Base-by-base conservation (phyloP, 2,888 invertebrate species). In the Monoplex corrugatus region DNA sequence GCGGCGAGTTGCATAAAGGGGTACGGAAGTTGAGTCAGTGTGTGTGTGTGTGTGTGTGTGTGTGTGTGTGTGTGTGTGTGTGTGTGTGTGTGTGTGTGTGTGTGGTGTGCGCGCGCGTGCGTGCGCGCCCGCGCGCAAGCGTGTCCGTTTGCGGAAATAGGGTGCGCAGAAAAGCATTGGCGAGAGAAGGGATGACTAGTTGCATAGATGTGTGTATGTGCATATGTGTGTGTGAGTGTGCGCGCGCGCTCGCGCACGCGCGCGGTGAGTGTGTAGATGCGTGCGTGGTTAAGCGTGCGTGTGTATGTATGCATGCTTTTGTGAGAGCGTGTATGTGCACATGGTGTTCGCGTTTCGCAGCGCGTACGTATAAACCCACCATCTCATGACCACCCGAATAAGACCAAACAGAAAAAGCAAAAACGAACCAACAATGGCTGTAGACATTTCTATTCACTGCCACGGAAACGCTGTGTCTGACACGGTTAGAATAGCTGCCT, bases 171-270 rank as follows among this genome's bases (percentile, higher is more conserved):
- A 50, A 50, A 50, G 16, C 8, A 50, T 2, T 32, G 0, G 82
- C 13, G 82, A 1, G 82, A 5, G 44, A n/a, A n/a, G n/a, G n/a
- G n/a, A n/a, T n/a, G n/a, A n/a, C n/a, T n/a, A n/a, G n/a, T n/a
- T n/a, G n/a, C n/a, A n/a, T n/a, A n/a, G n/a, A n/a, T 82, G 82
- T 43, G 82, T n/a, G 82, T 82, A 44, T 82, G 82, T 45, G 35
- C 43, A 44, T 82, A 44, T 82, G 82, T 82, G 82, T 82, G 82
- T 82, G 82, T 82, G 82, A 43, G 75, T 75, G 75, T 75, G 75
- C 35, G 75, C 35, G 75, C 35, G 75, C 35, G 75, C 35, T 32
- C 35, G 75, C 35, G 75, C 35, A 35, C 35, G 75, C 35, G 75
- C 35, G 75, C 35, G 75, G 75, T 75, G 75, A 32, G 75, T 75